Percentiles rank a stretch among this genome's conserved stretches.
Conservation (phyloP, 2,888 invertebrate genomes). For the Eupeodes luniger region DNA sequence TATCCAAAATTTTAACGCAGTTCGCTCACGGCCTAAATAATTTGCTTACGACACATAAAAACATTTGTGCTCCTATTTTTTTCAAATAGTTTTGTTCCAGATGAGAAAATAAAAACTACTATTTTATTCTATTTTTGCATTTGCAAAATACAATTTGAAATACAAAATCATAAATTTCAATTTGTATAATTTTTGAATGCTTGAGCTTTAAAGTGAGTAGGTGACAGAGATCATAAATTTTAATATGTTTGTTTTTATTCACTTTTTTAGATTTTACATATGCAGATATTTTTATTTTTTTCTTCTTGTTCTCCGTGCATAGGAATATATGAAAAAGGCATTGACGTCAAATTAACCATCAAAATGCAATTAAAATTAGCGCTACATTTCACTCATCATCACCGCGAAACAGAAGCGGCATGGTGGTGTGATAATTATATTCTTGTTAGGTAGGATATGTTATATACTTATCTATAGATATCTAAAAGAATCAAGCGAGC, state of each 20-base stretch:
- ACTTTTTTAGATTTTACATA: slow-evolving; percentile 22
- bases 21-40: too few species aligned
- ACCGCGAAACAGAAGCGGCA: slow-evolving; percentile 10
- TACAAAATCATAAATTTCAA: slow-evolving; percentile 28
- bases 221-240: slow-evolving; percentile 73
- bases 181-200: slow-evolving; percentile 3
- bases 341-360: slow-evolving; percentile 75
- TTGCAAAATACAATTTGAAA: not conserved
- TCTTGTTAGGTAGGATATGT: slow-evolving; percentile 49
- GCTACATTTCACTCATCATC: slow-evolving; percentile 50
- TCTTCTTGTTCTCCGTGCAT: slow-evolving; percentile 46
- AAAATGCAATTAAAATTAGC: slow-evolving; percentile 73
- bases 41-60: too few species aligned
- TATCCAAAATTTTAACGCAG: too few species aligned
- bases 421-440: slow-evolving; percentile 31
- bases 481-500: slow-evolving; percentile 39
- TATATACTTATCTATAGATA: slow-evolving; percentile 25
- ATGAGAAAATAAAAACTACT: too few species aligned
- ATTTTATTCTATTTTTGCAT: too few species aligned
- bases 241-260: slow-evolving; percentile 50
- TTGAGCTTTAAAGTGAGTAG: slow-evolving; percentile 50
- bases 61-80: too few species aligned
- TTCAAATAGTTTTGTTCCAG: too few species aligned
- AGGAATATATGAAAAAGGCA: slow-evolving; percentile 61
- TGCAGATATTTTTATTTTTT: slow-evolving; percentile 53